Percentiles rank a stretch among this genome's conserved stretches.
Conservation (phyloP, 2,888 invertebrate species). For the Drosophila meridionalis region DNA sequence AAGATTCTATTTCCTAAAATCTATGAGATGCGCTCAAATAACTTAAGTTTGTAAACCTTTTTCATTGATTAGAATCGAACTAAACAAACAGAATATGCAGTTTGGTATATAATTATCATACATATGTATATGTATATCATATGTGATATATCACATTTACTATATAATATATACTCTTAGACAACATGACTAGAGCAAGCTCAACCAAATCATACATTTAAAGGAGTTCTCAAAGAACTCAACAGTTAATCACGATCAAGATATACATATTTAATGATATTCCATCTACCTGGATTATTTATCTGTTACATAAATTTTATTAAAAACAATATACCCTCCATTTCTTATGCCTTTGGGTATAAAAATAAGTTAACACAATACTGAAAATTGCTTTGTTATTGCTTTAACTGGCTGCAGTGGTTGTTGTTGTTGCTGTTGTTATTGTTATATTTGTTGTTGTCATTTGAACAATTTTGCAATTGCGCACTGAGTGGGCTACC, state of each 20-base stretch:
- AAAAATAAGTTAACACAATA: conserved; percentile 10
- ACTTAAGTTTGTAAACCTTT: too few relatives aligned
- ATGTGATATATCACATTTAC: too few relatives aligned
- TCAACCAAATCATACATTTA: too few relatives aligned
- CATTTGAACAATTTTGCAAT: conserved; percentile 65
- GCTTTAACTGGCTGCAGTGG: conserved; percentile 12
- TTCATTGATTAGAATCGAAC: too few relatives aligned
- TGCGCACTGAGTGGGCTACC: conserved; percentile 65
- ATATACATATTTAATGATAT: neutral
- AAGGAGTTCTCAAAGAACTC: too few relatives aligned
- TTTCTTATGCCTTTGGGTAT: neutral
- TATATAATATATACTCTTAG: too few relatives aligned
- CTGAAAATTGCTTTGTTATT: conserved; percentile 54
- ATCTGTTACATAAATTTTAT: neutral
- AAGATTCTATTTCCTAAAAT: too few relatives aligned
- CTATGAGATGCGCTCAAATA: too few relatives aligned
- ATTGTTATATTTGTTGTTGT: conserved; percentile 12
- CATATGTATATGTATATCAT: too few relatives aligned
- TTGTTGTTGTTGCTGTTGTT: conserved; percentile 4
- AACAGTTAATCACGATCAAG: neutral
- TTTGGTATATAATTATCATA: too few relatives aligned
- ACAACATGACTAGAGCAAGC: too few relatives aligned
- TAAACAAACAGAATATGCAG: too few relatives aligned
- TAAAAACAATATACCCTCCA: neutral
- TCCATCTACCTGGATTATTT: neutral